Evolutionary conservation across 2,797 vertebrate species (phyloP).

Genomic region (Staurois parvus): DNA sequence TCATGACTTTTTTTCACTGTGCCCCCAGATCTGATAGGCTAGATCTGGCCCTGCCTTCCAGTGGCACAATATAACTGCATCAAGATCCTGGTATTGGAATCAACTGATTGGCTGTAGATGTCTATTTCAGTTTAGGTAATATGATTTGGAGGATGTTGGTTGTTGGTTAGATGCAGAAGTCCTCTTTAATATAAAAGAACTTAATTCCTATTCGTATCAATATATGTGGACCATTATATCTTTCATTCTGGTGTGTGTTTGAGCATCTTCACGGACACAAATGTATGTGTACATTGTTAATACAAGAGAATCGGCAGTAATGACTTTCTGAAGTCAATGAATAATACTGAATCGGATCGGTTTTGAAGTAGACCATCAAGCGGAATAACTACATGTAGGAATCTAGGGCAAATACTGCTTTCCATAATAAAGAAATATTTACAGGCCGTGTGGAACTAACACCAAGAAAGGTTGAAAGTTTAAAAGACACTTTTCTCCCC

Average conservation of each 20-base stretch:
- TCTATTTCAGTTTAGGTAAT: too few species aligned
- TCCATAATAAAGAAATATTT: slow-evolving; percentile 65
- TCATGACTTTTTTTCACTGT: too few species aligned
- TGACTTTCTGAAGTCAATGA: slow-evolving; percentile 6
- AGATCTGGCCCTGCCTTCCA: too few species aligned
- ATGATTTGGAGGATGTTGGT: not conserved
- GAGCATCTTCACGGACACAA: not conserved
- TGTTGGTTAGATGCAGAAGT: not conserved
- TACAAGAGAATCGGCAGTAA: slow-evolving; percentile 3
- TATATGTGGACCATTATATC: not conserved
- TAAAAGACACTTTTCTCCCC: slow-evolving; percentile 79
- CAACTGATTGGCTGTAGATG: too few species aligned
- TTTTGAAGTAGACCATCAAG: not conserved
- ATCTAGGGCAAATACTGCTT: slow-evolving; percentile 33
- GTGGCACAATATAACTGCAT: too few species aligned
- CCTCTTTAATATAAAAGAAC: not conserved
- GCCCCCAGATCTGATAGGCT: too few species aligned
- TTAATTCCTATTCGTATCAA: not conserved
- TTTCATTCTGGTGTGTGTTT: not conserved
- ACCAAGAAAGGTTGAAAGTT: slow-evolving; percentile 63
- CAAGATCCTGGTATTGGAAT: too few species aligned
- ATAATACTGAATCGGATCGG: not conserved
- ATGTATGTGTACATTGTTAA: not conserved
- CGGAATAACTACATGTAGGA: slow-evolving; percentile 17
- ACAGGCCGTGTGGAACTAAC: slow-evolving; percentile 62